Conservation (phyloP, 2,113 vertebrate species). For the Nyctereutes procyonoides region DNA sequence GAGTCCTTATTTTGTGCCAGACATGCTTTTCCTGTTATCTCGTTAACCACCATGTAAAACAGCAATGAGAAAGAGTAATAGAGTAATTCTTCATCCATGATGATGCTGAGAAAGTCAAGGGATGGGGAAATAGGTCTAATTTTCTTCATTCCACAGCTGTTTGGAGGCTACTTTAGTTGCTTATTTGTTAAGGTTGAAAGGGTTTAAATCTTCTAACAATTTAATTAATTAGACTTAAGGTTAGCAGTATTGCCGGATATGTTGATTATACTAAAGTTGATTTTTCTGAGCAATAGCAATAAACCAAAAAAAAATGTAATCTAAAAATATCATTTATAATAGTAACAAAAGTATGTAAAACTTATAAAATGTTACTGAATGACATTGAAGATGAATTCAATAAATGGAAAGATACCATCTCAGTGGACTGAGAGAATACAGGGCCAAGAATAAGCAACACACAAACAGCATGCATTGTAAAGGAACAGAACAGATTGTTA, state of each 20-base stretch:
- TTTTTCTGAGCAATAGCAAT: conserved; percentile 25
- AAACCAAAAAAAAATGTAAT: neutral
- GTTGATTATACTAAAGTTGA: conserved; percentile 31
- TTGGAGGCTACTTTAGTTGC: neutral
- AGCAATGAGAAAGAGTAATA: conserved; percentile 27
- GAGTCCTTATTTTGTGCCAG: conserved; percentile 40
- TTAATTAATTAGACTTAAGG: conserved; percentile 8
- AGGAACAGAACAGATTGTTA: conserved; percentile 41
- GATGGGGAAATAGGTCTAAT: neutral
- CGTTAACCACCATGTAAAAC: neutral
- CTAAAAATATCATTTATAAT: neutral
- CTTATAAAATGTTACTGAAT: conserved; percentile 34
- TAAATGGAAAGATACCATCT: neutral
- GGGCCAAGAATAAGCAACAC: conserved; percentile 22
- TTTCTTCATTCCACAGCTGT: conserved; percentile 9
- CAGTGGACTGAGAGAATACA: conserved; percentile 20
- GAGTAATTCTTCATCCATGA: neutral
- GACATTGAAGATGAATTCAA: neutral
- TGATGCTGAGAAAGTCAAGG: neutral
- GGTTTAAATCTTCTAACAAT: conserved; percentile 55
- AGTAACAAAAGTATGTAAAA: neutral
- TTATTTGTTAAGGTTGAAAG: neutral
- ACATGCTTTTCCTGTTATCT: neutral
- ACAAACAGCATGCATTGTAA: neutral
- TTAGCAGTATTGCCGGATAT: neutral